Conservation (phyloP, 2,888 invertebrate species). For the Amorpha juglandis region DNA sequence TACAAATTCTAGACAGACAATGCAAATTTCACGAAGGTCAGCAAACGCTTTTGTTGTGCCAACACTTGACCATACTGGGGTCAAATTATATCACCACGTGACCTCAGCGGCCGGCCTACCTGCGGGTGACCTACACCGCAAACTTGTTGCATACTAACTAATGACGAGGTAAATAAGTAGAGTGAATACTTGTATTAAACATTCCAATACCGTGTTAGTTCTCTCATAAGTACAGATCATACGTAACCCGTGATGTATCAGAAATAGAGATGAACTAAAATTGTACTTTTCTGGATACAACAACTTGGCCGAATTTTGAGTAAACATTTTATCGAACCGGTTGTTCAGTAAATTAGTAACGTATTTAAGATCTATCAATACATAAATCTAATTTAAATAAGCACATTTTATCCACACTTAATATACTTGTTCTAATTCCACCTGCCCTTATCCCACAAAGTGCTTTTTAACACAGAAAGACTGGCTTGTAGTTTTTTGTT, state of each 20-base stretch:
- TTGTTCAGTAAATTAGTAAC: too few species aligned
- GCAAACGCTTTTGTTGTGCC: constrained; percentile 38
- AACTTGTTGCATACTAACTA: constrained; percentile 35
- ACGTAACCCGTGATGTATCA: not conserved
- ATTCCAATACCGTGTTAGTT: not conserved
- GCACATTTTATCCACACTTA: too few species aligned
- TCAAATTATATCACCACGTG: constrained; percentile 39
- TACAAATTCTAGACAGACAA: constrained; percentile 44
- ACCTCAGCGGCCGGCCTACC: constrained; percentile 29
- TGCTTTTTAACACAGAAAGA: too few species aligned
- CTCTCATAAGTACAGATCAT: not conserved
- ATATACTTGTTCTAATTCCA: too few species aligned
- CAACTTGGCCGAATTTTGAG: too few species aligned
- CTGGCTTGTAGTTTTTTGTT: too few species aligned
- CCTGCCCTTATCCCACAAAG: too few species aligned
- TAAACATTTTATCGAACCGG: too few species aligned
- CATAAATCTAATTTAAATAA: too few species aligned
- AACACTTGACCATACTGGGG: constrained; percentile 39
- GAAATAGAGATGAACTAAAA: too few species aligned
- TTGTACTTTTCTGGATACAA: too few species aligned
- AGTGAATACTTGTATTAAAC: not conserved
- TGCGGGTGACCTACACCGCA: constrained; percentile 26
- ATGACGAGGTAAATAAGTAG: not conserved
- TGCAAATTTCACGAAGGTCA: constrained; percentile 46
- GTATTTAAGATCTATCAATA: too few species aligned